Evolutionary conservation across 2,888 invertebrate species (phyloP).

Genomic region (Apotomis betuletana): DNA sequence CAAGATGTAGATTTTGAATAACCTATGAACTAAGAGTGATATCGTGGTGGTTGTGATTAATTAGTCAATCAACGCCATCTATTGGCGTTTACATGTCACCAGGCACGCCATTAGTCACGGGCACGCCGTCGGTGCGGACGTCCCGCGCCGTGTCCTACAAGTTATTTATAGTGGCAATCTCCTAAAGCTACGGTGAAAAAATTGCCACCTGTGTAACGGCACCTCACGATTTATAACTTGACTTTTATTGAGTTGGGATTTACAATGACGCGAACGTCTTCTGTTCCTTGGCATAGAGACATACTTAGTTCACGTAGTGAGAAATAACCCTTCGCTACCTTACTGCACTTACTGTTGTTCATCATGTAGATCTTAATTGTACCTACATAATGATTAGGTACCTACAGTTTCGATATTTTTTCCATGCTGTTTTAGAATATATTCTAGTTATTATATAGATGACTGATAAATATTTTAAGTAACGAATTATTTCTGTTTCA

Average conservation of each 20-base stretch:
- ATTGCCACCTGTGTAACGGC: conserved; percentile 65
- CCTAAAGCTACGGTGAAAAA: conserved; percentile 63
- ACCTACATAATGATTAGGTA: too few species aligned
- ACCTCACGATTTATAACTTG: conserved; percentile 67
- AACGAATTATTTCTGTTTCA: conserved; percentile 27
- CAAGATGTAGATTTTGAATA: background rate
- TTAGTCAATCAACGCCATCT: conserved; percentile 76
- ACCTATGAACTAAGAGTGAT: conserved; percentile 6
- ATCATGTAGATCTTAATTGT: too few species aligned
- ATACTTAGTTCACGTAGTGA: background rate
- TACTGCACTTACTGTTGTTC: too few species aligned
- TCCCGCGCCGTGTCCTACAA: conserved; percentile 60
- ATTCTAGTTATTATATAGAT: too few species aligned
- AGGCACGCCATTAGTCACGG: conserved; percentile 70
- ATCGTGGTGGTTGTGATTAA: conserved; percentile 65
- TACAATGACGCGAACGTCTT: conserved; percentile 51
- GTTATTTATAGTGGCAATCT: conserved; percentile 80
- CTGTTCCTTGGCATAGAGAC: background rate
- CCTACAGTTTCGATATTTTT: too few species aligned
- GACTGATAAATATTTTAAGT: background rate
- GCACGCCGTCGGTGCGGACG: conserved; percentile 61
- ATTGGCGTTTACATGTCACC: conserved; percentile 68
- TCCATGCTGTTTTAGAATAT: too few species aligned
- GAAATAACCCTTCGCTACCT: too few species aligned
- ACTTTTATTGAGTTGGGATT: conserved; percentile 63